Base-by-base conservation (phyloP, 2,888 invertebrate genomes). In the Xylocampa areola region DNA sequence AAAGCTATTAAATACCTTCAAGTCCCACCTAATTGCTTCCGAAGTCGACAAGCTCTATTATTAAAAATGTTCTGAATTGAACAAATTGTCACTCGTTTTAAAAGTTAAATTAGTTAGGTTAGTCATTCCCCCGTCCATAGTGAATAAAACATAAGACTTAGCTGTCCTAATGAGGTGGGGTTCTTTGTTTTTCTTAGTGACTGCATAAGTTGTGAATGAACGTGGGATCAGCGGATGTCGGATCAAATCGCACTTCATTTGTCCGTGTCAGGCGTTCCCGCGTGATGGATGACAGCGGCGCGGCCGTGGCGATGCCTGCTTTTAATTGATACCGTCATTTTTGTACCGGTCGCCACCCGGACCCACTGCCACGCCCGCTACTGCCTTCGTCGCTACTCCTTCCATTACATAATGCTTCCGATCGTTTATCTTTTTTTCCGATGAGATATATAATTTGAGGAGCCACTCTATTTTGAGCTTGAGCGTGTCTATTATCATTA, bases 221-320 rank as follows among this genome's bases (percentile, higher is more conserved):
- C 88, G 86, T 83, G 81, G 87, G 90, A 88, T 87, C 85, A 82
- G 80, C 53, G 83, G 78, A 86, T 80, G 88, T 81, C 76, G 87
- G 89, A 91, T 92, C 89, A 90, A 90, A 93, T 93, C 89, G 90
- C 87, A 91, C 87, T 93, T 91, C 91, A 93, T 94, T 93, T 92
- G 92, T 94, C 90, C 87, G 82, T 81, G 92, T 92, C 93, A 90
- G 80, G 65, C 80, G 78, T 80, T 82, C 82, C 77, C 68, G 73
- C 71, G 84, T 93, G 91, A 93, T 92, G 85, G 90, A 92, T 92
- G 89, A 80, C 84, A 80, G 80, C 72, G 81, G 79, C 77, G 74
- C 68, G 73, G 72, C 77, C 79, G 72, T 62, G 71, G 71, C 79
- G 76, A 77, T 77, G 81, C 84, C 84, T 76, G 80, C 85, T 87